Conservation (phyloP, 2,888 invertebrate species). For the Arctia plantaginis region DNA sequence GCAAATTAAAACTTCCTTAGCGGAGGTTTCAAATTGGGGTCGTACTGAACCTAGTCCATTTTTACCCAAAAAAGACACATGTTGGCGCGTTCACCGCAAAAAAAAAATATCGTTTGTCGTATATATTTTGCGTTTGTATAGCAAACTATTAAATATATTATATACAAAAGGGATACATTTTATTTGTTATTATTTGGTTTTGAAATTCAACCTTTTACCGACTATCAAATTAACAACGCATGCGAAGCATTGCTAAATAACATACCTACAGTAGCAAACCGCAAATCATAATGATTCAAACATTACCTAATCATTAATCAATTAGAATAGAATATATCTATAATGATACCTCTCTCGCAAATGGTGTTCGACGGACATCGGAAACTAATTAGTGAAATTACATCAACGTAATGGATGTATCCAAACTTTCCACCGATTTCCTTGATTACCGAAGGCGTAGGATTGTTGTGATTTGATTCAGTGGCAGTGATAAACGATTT, state of each 20-base stretch:
- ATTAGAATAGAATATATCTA: conserved; percentile 20
- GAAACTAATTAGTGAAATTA: conserved; percentile 37
- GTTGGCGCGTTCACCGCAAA: no score
- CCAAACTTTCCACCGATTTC: conserved; percentile 18
- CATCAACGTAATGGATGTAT: conserved; percentile 13
- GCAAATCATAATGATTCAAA: conserved; percentile 29
- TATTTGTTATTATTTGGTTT: not conserved
- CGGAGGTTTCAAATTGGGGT: no score
- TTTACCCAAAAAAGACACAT: no score
- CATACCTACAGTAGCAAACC: not conserved
- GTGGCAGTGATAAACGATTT: conserved; percentile 5
- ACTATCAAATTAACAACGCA: not conserved
- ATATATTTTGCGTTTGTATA: no score
- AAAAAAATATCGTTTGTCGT: no score
- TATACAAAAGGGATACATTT: not conserved
- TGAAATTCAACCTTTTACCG: not conserved
- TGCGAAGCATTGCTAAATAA: not conserved
- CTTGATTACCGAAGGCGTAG: conserved; percentile 9
- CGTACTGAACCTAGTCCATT: no score
- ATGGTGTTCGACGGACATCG: conserved; percentile 31
- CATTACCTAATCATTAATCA: conserved; percentile 32
- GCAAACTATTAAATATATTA: no score
- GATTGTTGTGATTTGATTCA: conserved; percentile 16
- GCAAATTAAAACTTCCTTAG: no score
- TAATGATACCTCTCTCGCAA: conserved; percentile 10